Evolutionary conservation across 1,140 invertebrate species (phyloP).

Genomic region (Ips nitidus): DNA sequence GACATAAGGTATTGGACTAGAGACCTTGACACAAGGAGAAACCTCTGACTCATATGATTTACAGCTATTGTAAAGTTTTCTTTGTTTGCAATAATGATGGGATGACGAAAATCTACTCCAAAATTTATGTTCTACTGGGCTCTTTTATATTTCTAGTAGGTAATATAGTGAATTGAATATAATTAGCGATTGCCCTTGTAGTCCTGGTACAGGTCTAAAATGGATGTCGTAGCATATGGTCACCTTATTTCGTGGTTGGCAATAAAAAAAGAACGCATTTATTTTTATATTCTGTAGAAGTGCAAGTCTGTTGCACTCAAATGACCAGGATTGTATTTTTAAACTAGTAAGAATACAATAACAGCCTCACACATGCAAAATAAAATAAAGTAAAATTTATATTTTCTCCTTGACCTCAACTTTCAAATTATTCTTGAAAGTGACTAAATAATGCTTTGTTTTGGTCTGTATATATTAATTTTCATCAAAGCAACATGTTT

Average conservation of each 20-base stretch:
- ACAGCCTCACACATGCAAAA: constrained; percentile 22
- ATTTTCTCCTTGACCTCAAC: neutral
- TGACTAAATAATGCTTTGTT: no score
- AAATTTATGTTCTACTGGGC: neutral
- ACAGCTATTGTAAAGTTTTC: neutral
- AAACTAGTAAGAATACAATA: constrained; percentile 14
- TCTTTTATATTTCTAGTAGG: no score
- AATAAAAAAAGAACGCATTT: constrained; percentile 16
- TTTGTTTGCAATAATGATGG: no score
- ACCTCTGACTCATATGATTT: neutral
- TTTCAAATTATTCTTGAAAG: no score
- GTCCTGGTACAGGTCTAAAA: neutral
- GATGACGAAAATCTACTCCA: no score
- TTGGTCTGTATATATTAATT: no score
- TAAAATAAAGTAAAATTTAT: constrained; percentile 15
- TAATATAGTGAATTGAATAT: neutral
- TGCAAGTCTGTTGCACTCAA: constrained; percentile 11
- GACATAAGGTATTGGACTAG: neutral
- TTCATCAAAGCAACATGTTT: no score
- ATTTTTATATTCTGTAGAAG: constrained; percentile 13
- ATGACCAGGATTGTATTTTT: constrained; percentile 15
- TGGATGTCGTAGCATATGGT: constrained; percentile 13
- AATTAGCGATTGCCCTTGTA: neutral
- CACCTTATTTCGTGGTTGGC: constrained; percentile 13
- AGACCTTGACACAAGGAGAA: constrained; percentile 6